These are phyloP conservation scores for Nomada fucata DNA, from an alignment of 2,888 invertebrate species.

Conservation along the genomic window DNA sequence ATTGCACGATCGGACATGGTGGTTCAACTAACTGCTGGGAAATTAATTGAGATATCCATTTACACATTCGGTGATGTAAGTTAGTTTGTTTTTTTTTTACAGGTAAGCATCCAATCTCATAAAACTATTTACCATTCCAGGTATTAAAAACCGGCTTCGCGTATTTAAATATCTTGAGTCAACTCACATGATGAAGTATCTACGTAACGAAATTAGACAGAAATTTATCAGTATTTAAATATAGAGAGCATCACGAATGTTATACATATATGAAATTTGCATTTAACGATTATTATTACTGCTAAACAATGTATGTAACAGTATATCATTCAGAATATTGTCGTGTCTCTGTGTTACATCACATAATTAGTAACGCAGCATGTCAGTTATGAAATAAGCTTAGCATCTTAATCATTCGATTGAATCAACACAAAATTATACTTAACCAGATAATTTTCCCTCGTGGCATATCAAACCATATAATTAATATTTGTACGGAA, in stretches of 20 bases:
- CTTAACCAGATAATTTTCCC: no score
- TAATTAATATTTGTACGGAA: no score
- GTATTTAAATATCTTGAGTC: constrained; percentile 14
- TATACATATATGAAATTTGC: background rate
- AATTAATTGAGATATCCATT: constrained; percentile 73
- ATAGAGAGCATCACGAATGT: background rate
- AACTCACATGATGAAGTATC: background rate
- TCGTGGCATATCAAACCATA: no score
- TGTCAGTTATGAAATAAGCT: no score
- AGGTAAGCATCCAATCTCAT: no score
- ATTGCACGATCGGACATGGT: constrained; percentile 57
- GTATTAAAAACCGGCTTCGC: constrained; percentile 14
- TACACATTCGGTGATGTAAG: constrained; percentile 67
- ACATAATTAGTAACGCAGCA: no score
- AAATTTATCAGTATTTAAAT: background rate
- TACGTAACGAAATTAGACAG: background rate
- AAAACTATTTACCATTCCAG: background rate
- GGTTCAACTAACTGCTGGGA: constrained; percentile 75
- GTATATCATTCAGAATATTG: no score
- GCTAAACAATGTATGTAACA: no score
- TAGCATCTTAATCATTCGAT: no score
- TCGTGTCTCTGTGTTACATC: no score
- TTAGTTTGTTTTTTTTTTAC: background rate
- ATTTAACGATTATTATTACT: no score
- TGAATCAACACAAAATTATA: no score